A percentile compares a stretch with the other conserved stretches of the same genome.
phyloP scores from a whole-genome alignment of 2,888 invertebrate species.

The Ennomos quercinarius region DNA sequence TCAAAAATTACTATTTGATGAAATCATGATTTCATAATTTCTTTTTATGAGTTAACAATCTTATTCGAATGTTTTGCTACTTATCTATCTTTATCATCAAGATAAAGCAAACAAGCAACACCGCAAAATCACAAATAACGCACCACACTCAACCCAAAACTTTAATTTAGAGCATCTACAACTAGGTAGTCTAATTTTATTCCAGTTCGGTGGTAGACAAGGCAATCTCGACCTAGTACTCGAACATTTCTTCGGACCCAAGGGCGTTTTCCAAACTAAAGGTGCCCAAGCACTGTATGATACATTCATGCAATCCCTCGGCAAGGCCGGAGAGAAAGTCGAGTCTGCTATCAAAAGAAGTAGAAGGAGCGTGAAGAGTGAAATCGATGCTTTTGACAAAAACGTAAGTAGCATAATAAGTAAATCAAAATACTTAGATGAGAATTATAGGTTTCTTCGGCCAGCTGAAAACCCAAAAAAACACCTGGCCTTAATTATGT shows the following conservation, averaged over 20 bases:
- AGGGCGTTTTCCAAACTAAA: conserved; percentile 84
- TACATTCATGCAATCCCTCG: conserved; percentile 53
- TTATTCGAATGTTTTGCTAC: too few relatives aligned
- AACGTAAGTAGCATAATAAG: conserved; percentile 64
- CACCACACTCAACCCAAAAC: neutral
- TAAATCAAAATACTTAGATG: too few relatives aligned
- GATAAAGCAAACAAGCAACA: too few relatives aligned
- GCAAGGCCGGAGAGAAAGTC: conserved; percentile 74
- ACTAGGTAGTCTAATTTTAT: neutral
- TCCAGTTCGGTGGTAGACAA: conserved; percentile 88
- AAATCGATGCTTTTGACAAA: conserved; percentile 78
- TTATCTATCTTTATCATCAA: too few relatives aligned
- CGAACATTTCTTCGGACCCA: conserved; percentile 91
- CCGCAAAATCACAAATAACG: too few relatives aligned
- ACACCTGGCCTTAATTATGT: too few relatives aligned
- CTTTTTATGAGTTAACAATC: too few relatives aligned
- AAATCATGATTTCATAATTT: too few relatives aligned
- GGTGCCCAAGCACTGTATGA: conserved; percentile 71
- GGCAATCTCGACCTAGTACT: conserved; percentile 91
- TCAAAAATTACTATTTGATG: too few relatives aligned
- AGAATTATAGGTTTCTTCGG: too few relatives aligned
- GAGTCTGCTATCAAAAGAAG: conserved; percentile 70
- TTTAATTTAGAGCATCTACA: neutral
- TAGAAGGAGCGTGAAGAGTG: conserved; percentile 72
- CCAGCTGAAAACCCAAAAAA: too few relatives aligned